These are phyloP conservation scores for Passer domesticus DNA, from an alignment of 2,113 vertebrate genomes.

Conservation along the genomic window DNA sequence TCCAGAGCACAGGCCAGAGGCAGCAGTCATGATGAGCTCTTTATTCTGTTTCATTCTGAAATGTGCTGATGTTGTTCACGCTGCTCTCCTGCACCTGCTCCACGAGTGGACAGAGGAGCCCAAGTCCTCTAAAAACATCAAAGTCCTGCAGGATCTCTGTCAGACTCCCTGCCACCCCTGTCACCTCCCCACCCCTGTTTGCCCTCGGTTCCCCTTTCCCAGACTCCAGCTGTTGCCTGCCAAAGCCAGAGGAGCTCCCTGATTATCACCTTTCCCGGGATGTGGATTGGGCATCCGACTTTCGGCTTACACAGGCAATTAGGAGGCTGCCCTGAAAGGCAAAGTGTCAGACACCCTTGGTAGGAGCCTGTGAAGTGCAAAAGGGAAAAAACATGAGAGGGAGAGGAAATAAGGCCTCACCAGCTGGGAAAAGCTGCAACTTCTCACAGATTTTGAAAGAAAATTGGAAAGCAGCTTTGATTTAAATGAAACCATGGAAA, in stretches of 20 bases:
- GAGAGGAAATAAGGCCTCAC: constrained; percentile 3
- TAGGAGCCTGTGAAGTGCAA: constrained; percentile 41
- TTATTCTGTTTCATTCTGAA: neutral
- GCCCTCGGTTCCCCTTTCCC: neutral
- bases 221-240: constrained; percentile 29
- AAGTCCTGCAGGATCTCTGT: neutral
- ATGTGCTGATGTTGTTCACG: fast-evolving
- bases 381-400: neutral
- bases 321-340: constrained; percentile 1
- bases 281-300: constrained; percentile 64
- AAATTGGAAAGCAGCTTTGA: neutral
- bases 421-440: neutral
- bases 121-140: neutral
- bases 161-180: fast-evolving
- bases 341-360: constrained; percentile 58
- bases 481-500: neutral
- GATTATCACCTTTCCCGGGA: constrained; percentile 35
- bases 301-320: constrained; percentile 1
- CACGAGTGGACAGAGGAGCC: neutral
- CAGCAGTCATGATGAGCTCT: neutral
- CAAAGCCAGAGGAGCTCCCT: neutral
- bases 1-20: too few relatives aligned
- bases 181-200: neutral
- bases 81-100: neutral
- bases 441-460: neutral